A percentile compares a stretch with the other conserved stretches of the same genome.
phyloP scores from a whole-genome alignment of 2,113 vertebrate species.

The Polypterus senegalus region DNA sequence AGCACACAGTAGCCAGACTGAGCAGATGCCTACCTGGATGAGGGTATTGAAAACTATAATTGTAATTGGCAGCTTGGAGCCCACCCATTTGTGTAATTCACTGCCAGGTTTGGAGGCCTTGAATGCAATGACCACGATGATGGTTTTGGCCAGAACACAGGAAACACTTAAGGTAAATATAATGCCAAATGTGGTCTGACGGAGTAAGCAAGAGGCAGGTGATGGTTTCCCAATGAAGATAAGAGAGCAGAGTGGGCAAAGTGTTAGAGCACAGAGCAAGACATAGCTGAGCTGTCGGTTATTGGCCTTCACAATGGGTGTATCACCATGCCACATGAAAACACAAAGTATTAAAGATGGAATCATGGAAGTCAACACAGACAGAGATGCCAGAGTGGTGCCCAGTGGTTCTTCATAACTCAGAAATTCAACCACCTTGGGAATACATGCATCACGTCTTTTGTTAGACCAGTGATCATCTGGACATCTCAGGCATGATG shows the following conservation, averaged over 20 bases:
- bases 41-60: not conserved
- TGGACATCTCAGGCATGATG: too few relatives aligned
- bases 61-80: not conserved
- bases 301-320: constrained; percentile 6
- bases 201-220: constrained; percentile 1
- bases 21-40: constrained; percentile 1
- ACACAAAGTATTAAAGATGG: too few relatives aligned
- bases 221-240: constrained; percentile 8
- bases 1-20: not conserved
- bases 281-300: constrained; percentile 5
- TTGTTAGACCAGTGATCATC: too few relatives aligned
- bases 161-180: constrained; percentile 7
- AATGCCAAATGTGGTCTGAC: constrained; percentile 8
- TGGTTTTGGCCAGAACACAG: constrained; percentile 14
- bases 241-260: not conserved
- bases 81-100: not conserved
- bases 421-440: too few relatives aligned
- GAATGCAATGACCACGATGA: constrained; percentile 7
- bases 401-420: too few relatives aligned
- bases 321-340: constrained; percentile 4
- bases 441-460: too few relatives aligned
- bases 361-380: too few relatives aligned
- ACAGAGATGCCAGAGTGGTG: too few relatives aligned
- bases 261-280: constrained; percentile 3
- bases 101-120: not conserved